These are phyloP conservation scores for Leptopilina syphax DNA, from an alignment of 2,888 invertebrate species.

Conservation along the genomic window DNA sequence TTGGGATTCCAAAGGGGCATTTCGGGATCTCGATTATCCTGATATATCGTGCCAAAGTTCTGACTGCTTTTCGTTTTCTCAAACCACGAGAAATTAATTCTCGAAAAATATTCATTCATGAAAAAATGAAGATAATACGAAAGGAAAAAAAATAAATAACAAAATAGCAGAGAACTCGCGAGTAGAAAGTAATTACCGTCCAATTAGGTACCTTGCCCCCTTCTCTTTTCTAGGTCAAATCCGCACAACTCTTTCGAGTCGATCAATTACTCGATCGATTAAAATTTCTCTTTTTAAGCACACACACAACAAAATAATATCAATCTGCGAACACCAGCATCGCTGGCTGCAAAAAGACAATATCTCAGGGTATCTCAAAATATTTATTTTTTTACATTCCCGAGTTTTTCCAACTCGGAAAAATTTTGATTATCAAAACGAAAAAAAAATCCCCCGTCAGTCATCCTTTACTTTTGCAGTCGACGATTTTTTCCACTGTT, in stretches of 20 bases:
- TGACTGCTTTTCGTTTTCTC: slow-evolving; percentile 8
- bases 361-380: slow-evolving; percentile 36
- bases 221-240: slow-evolving; percentile 53
- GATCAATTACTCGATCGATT: slow-evolving; percentile 23
- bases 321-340: slow-evolving; percentile 8
- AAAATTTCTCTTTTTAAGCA: slow-evolving; percentile 14
- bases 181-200: slow-evolving; percentile 67
- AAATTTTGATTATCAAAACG: background rate
- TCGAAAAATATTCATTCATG: background rate
- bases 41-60: slow-evolving; percentile 35
- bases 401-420: background rate
- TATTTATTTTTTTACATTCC: slow-evolving; percentile 20
- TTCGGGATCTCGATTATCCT: slow-evolving; percentile 22
- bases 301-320: slow-evolving; percentile 8
- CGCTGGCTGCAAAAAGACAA: slow-evolving; percentile 31
- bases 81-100: background rate
- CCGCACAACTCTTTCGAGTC: slow-evolving; percentile 43
- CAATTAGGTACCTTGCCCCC: slow-evolving; percentile 62
- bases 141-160: slow-evolving; percentile 32
- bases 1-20: slow-evolving; percentile 36
- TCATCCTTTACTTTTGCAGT: background rate
- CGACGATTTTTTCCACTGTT: background rate
- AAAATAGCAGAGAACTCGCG: slow-evolving; percentile 49
- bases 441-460: too few relatives aligned
- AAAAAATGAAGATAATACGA: slow-evolving; percentile 42